These are phyloP conservation scores for Chelonia mydas DNA, from an alignment of 2,797 vertebrate species.

Conservation along the genomic window DNA sequence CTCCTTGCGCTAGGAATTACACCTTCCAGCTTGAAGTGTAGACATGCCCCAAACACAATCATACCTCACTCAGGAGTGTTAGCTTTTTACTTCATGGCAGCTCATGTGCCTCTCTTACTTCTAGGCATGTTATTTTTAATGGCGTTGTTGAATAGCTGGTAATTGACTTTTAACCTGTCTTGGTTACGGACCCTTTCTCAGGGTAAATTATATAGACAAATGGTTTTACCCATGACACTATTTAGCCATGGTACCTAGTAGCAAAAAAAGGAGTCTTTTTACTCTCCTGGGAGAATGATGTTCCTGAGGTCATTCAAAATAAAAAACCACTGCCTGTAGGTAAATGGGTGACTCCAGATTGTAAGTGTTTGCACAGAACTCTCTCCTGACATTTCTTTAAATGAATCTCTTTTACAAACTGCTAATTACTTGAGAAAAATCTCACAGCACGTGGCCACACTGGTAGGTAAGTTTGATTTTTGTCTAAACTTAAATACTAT, in stretches of 20 bases:
- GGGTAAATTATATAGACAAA: constrained; percentile 37
- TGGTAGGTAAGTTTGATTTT: accelerated
- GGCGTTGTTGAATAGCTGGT: constrained; percentile 1
- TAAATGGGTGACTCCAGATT: constrained; percentile 18
- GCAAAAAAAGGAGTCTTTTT: neutral
- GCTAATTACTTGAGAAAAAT: constrained; percentile 55
- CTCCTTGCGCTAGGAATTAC: neutral
- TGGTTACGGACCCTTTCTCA: constrained; percentile 53
- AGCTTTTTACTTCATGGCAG: neutral
- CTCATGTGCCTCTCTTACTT: neutral
- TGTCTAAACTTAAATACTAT: neutral
- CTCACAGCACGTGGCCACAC: constrained; percentile 20
- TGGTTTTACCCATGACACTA: neutral
- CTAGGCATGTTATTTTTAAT: neutral
- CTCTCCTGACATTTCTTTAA: constrained; percentile 51
- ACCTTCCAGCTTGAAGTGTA: neutral
- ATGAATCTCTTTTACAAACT: constrained; percentile 45
- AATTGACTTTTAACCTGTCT: constrained; percentile 54
- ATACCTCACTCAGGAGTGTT: neutral
- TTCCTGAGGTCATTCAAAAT: constrained; percentile 21
- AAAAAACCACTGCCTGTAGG: constrained; percentile 41
- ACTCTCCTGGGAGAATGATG: neutral
- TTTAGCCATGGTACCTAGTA: neutral
- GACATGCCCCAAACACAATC: neutral
- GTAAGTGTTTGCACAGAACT: constrained; percentile 26